Percentiles rank a stretch among this genome's conserved stretches.
Conservation (phyloP, 2,113 vertebrate species). For the Aptenodytes patagonicus region DNA sequence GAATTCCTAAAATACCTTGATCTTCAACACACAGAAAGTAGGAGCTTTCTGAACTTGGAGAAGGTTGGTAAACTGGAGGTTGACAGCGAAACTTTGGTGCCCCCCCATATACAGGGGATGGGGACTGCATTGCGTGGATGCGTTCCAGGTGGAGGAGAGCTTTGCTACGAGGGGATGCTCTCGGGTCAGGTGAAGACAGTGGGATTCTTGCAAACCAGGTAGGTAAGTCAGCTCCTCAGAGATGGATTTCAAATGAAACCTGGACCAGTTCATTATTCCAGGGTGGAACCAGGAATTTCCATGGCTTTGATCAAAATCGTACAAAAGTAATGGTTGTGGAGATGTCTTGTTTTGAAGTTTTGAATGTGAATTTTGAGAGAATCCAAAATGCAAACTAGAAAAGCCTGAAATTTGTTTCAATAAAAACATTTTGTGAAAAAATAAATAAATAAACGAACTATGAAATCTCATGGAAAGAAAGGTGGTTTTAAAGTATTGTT, state of each 20-base stretch:
- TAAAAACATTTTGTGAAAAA: neutral
- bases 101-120: neutral
- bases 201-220: conserved; percentile 28
- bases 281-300: conserved; percentile 62
- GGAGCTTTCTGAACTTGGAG: conserved; percentile 27
- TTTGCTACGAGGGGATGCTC: neutral
- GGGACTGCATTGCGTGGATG: neutral
- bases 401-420: conserved; percentile 17
- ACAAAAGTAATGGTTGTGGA: conserved; percentile 3
- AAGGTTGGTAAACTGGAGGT: neutral
- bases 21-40: conserved; percentile 36
- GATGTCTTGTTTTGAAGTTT: conserved; percentile 39
- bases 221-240: conserved; percentile 38
- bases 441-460: neutral
- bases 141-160: neutral
- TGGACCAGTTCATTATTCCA: neutral
- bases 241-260: conserved; percentile 27
- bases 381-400: neutral
- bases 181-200: neutral
- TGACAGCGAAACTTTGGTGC: neutral
- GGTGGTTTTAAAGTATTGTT: neutral
- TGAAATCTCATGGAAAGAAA: neutral
- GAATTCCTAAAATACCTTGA: conserved; percentile 50
- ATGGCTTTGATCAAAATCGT: conserved; percentile 60
- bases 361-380: neutral